Percentiles rank a stretch among this genome's conserved stretches.
These are phyloP conservation scores for Prorops nasuta DNA, from an alignment of 1,140 invertebrate species.

Conservation along the genomic window DNA sequence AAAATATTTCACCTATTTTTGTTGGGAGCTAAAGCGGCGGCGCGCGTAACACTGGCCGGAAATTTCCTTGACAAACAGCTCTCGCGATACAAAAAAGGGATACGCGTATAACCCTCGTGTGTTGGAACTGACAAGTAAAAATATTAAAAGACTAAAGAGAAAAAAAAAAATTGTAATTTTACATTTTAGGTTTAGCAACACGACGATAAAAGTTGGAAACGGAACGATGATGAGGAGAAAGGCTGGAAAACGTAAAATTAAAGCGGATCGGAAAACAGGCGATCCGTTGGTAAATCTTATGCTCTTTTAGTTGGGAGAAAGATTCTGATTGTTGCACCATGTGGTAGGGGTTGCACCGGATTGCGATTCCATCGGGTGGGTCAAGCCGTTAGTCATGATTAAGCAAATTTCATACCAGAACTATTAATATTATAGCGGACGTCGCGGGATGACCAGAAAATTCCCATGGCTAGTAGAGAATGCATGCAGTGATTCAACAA, in stretches of 20 bases:
- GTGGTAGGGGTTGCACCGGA: too few relatives aligned
- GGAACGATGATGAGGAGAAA: too few relatives aligned
- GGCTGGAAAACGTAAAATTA: too few relatives aligned
- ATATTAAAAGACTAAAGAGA: too few relatives aligned
- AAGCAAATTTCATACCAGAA: constrained; percentile 31
- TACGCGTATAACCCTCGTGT: too few relatives aligned
- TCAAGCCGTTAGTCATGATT: constrained; percentile 35
- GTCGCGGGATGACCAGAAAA: constrained; percentile 32
- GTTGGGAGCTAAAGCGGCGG: constrained; percentile 33
- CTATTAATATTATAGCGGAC: constrained; percentile 34
- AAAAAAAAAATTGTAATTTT: too few relatives aligned
- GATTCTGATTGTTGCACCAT: constrained; percentile 22
- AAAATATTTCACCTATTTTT: constrained; percentile 39
- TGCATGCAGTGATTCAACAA: constrained; percentile 29
- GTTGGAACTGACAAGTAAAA: too few relatives aligned
- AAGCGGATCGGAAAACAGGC: too few relatives aligned
- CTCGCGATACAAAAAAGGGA: constrained; percentile 12
- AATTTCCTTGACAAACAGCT: constrained; percentile 35
- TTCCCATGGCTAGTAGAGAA: constrained; percentile 36
- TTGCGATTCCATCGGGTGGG: constrained; percentile 34
- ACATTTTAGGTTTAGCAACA: too few relatives aligned
- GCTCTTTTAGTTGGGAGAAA: too few relatives aligned
- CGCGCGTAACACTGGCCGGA: constrained; percentile 23
- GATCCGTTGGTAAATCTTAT: too few relatives aligned
- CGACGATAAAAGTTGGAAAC: too few relatives aligned